Evolutionary conservation across 2,888 invertebrate species (phyloP).

Genomic region (Acleris sparsana): DNA sequence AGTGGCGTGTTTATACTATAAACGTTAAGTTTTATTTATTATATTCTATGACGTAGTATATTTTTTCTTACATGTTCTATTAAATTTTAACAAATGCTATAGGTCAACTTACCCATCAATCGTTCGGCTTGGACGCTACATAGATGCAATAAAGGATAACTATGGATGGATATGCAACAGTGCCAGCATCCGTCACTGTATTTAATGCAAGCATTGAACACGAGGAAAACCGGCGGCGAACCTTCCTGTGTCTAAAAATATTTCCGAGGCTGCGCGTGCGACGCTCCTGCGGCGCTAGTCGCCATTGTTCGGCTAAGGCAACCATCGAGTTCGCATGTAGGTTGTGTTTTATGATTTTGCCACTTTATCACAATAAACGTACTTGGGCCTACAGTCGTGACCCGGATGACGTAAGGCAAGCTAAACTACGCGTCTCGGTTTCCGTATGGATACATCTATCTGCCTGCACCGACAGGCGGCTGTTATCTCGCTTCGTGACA

Average conservation of each 20-base stretch:
- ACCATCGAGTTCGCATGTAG: slow-evolving; percentile 23
- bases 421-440: slow-evolving; percentile 30
- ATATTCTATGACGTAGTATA: slow-evolving; percentile 5
- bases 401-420: slow-evolving; percentile 31
- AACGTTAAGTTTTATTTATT: not conserved
- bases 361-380: slow-evolving; percentile 36
- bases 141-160: slow-evolving; percentile 26
- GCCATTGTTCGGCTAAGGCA: slow-evolving; percentile 28
- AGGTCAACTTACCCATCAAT: slow-evolving; percentile 21
- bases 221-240: slow-evolving; percentile 41
- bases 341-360: slow-evolving; percentile 36
- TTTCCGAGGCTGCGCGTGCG: slow-evolving; percentile 41
- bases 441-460: slow-evolving; percentile 35
- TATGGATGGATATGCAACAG: slow-evolving; percentile 9
- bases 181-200: slow-evolving; percentile 1
- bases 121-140: slow-evolving; percentile 5
- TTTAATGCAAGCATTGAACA: slow-evolving; percentile 29
- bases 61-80: not conserved
- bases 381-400: slow-evolving; percentile 36
- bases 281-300: slow-evolving; percentile 28
- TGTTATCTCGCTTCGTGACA: slow-evolving; percentile 28
- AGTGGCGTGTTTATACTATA: not conserved
- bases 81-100: slow-evolving; percentile 1
- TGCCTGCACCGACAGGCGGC: slow-evolving; percentile 19
- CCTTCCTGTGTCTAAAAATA: slow-evolving; percentile 43